Conservation (phyloP, 2,888 invertebrate genomes). For the Marasmarcha lunaedactyla region DNA sequence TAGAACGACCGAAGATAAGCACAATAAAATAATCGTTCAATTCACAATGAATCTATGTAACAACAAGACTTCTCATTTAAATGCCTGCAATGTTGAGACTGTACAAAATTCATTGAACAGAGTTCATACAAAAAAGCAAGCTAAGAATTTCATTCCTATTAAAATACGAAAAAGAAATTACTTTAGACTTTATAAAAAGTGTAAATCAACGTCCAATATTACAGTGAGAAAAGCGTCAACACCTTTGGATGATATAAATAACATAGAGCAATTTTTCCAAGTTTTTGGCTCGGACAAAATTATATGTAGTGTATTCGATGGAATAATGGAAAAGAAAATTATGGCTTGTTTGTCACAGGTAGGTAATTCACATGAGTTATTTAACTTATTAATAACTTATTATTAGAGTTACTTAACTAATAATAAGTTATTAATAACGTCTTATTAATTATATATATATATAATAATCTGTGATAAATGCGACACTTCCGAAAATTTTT, state of each 20-base stretch:
- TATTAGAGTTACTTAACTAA: no score
- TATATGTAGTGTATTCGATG: conserved; percentile 35
- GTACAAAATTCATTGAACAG: no score
- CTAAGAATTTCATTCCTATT: not conserved
- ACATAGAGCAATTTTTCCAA: conserved; percentile 47
- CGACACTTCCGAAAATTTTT: no score
- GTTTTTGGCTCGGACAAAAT: conserved; percentile 34
- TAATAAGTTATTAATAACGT: no score
- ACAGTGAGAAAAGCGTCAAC: conserved; percentile 22
- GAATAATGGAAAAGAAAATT: conserved; percentile 29
- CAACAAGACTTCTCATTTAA: no score
- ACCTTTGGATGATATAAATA: conserved; percentile 32
- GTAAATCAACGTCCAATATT: conserved; percentile 36
- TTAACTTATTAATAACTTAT: no score
- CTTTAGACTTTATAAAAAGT: conserved; percentile 36
- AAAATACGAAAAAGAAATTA: conserved; percentile 24
- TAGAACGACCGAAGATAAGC: no score
- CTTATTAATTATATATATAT: no score
- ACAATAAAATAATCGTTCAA: not conserved
- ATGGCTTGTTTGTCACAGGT: conserved; percentile 38
- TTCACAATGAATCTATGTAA: not conserved
- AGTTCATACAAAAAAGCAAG: no score
- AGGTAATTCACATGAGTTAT: conserved; percentile 8
- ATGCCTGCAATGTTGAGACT: no score
- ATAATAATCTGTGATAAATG: no score